Evolutionary conservation across 2,888 invertebrate species (phyloP), one percentile per base, ranked within the genome.

Genomic region (Glaucopsyche alexis): DNA sequence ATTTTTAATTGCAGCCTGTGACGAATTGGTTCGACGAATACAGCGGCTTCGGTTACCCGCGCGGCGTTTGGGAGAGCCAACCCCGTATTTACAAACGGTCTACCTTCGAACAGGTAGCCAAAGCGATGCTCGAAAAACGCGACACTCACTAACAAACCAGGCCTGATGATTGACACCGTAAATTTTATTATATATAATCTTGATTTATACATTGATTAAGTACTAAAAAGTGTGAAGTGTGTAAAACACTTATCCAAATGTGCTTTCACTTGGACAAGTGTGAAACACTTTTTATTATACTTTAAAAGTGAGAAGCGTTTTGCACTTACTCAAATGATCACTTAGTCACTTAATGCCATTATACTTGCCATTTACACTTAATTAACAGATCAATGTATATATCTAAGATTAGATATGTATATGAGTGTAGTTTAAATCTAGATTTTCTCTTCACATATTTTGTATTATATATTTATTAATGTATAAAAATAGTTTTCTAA

Each of bases 21-120:
- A 84, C 85, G 0, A 87, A 81, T 74, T 92, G 90, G 91, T 91
- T 88, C 79, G 91, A 91, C 77, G 90, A 90, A 29, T 88, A 87
- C 73, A 74, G 81, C 0, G 71, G 82, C 2, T 87, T 88, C 77
- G 86, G 86, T 0, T 86, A 87, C 76, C 86, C 87, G 0, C 85
- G 84, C 74, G 83, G 83, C 0, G 78, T 84, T 1, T 82, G 84
- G 55, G 85, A 84, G 55, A 84, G 83, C 0, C 92, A 93, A 75
- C 89, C 91, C 0, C 83, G 93, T 45, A 92, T 93, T 76, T 92
- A 91, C 83, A 93, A 93, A 77, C 84, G 93, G n/a, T 88, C 91
- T 1, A 76, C 91, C 16, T 92, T 85, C 79, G 82, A 91, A 73
- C 81, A 86, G 77, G 85, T 93, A 13, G 81, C 89, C 29, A 83